phyloP scores from a whole-genome alignment of 2,888 invertebrate genomes.

The Dyspetes luteomarginatus region DNA sequence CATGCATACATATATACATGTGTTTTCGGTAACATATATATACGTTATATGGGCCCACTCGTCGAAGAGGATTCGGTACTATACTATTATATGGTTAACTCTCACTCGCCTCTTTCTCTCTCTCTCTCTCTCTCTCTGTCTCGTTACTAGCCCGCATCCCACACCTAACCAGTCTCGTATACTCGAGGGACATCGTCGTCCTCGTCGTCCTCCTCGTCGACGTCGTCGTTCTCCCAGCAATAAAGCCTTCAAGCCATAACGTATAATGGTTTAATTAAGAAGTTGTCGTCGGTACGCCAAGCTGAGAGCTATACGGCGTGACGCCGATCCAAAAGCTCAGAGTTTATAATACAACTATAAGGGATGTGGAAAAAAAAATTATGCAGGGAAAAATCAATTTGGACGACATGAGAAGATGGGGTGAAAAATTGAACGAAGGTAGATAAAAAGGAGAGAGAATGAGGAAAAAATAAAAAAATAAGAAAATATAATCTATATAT shows the following conservation, averaged over 20 bases:
- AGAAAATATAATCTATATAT: slow-evolving; percentile 25
- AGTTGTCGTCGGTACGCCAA: slow-evolving; percentile 74
- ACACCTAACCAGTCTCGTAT: slow-evolving; percentile 64
- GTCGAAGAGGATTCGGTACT: slow-evolving; percentile 55
- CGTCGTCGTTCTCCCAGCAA: slow-evolving; percentile 70
- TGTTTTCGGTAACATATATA: no score
- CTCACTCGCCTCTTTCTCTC: slow-evolving; percentile 55
- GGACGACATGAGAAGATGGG: background rate
- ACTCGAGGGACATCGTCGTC: slow-evolving; percentile 59
- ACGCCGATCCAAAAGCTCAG: slow-evolving; percentile 4
- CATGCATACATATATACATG: no score
- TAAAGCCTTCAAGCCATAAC: slow-evolving; percentile 79
- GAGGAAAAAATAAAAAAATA: background rate
- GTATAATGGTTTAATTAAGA: slow-evolving; percentile 82
- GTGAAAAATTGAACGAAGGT: background rate
- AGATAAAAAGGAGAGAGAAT: background rate
- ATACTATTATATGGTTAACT: slow-evolving; percentile 39
- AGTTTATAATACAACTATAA: slow-evolving; percentile 10
- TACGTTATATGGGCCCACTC: slow-evolving; percentile 32
- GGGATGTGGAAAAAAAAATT: slow-evolving; percentile 55
- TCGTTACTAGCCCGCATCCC: slow-evolving; percentile 32
- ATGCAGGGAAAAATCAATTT: background rate
- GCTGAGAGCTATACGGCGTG: slow-evolving; percentile 39
- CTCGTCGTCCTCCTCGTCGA: slow-evolving; percentile 58
- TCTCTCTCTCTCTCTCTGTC: slow-evolving; percentile 61